Base-by-base conservation (phyloP, 2,113 vertebrate genomes). In the Noctilio leporinus region DNA sequence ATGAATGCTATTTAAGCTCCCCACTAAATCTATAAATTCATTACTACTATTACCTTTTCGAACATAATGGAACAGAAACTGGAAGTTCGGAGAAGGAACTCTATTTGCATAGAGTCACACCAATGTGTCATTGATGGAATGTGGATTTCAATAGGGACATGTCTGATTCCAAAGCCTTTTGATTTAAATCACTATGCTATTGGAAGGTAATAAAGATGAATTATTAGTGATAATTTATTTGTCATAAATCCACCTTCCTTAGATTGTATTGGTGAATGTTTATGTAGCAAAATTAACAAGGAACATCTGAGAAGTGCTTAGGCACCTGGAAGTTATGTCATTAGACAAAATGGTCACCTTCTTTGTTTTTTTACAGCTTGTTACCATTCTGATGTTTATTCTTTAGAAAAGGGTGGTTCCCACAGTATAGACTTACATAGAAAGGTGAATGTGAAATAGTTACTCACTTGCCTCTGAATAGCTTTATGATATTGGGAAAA, bases 171-270 rank as follows among this genome's bases (percentile, higher is more conserved):
- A 75, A 51, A 92, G 11, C 3, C 62, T 55, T 62, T 92, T 86
- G 84, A 92, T 95, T 95, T 97, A 89, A 91, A 67, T 6, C 49
- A 49, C 55, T 89, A 28, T 64, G 47, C 55, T 70, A 10, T 30
- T 70, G 40, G 35, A 38, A 86, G 57, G 45, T 83, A 83, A 92
- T 96, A 91, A 89, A 91, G 53, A 86, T 83, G 19, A 86, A 43
- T 87, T 86, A 15, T 51, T 83, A 17, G 28, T 53, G 43, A 72
- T 2, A 40, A 47, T 33, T 49, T 45, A 28, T 92, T 73, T 82
- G 9, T 78, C 47, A 80, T 86, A 57, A 96, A 85, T 81, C 84
- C 22, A 55, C 24, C 33, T 91, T 89, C 4, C 19, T 55, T 69
- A 80, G 40, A 69, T 57, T 83, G 11, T 82, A 73, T 10, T 80